Conservation (phyloP, 2,113 vertebrate species). For the Thalassoma bifasciatum region DNA sequence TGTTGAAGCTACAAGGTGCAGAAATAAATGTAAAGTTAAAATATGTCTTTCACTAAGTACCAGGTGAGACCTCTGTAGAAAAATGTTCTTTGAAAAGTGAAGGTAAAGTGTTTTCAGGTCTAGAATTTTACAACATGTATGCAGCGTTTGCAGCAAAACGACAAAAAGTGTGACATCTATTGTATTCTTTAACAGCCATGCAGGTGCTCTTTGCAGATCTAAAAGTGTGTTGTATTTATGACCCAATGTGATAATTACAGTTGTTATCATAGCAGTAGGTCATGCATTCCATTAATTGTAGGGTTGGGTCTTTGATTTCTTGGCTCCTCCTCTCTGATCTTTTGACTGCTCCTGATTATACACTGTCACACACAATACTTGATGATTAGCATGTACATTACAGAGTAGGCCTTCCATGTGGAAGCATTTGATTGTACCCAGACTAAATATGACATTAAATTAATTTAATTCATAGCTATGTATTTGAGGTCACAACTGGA, state of each 20-base stretch:
- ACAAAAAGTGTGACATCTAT: no score
- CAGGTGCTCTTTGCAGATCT: not conserved
- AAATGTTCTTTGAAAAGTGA: not conserved
- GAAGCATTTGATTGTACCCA: not conserved
- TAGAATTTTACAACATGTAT: no score
- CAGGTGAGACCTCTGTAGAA: slow-evolving; percentile 5
- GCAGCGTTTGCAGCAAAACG: no score
- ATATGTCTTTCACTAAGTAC: not conserved
- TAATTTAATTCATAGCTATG: slow-evolving; percentile 18
- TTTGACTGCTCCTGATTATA: slow-evolving; percentile 15
- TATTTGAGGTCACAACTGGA: not conserved
- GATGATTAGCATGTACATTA: slow-evolving; percentile 15
- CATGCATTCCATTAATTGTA: slow-evolving; percentile 9
- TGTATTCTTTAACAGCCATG: no score
- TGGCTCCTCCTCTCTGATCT: slow-evolving; percentile 26
- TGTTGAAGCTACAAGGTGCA: no score
- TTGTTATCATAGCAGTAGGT: not conserved
- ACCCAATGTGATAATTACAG: not conserved
- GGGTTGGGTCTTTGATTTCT: not conserved
- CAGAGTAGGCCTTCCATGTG: not conserved
- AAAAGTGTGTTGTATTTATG: not conserved
- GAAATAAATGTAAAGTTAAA: no score
- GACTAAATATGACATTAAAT: slow-evolving; percentile 15
- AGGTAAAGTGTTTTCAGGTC: not conserved
- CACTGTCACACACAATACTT: not conserved